Percentiles rank a stretch among this genome's conserved stretches.
Conservation (phyloP, 2,888 invertebrate species). For the Gasteruption jaculator region DNA sequence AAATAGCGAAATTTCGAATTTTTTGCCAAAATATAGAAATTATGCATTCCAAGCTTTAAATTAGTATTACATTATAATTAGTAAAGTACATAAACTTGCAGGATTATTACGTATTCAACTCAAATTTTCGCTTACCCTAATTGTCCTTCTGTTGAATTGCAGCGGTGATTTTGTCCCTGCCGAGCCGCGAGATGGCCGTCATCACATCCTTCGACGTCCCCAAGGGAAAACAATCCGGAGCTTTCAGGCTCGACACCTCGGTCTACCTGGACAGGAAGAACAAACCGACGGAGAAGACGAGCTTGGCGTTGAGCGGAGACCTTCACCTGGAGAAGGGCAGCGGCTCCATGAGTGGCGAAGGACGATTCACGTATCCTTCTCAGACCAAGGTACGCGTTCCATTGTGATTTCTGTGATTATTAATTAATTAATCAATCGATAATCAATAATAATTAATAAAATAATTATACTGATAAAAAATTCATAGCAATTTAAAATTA, state of each 20-base stretch:
- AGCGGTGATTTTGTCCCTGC: slow-evolving; percentile 62
- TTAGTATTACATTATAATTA: no score
- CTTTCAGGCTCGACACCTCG: slow-evolving; percentile 60
- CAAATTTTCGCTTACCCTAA: no score
- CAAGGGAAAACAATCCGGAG: slow-evolving; percentile 53
- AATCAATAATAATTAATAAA: slow-evolving; percentile 1
- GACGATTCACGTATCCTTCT: slow-evolving; percentile 66
- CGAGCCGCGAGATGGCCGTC: slow-evolving; percentile 64
- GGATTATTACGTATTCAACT: no score
- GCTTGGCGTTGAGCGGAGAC: slow-evolving; percentile 57
- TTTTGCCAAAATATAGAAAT: no score
- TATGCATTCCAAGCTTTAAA: no score
- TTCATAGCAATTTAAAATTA: slow-evolving; percentile 1
- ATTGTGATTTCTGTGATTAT: not conserved
- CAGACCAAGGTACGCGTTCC: slow-evolving; percentile 59
- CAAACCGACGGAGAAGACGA: slow-evolving; percentile 66
- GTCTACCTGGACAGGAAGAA: slow-evolving; percentile 70
- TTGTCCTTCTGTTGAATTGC: slow-evolving; percentile 31
- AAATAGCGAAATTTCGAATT: no score
- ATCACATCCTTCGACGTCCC: slow-evolving; percentile 53
- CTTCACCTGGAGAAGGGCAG: slow-evolving; percentile 53
- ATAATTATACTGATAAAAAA: no score
- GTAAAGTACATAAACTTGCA: no score
- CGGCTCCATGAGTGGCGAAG: slow-evolving; percentile 55
- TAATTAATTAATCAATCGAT: slow-evolving; percentile 1